A percentile compares a stretch with the other conserved stretches of the same genome.
Conservation (phyloP, 1,140 invertebrate species). For the Pissodes strobi region DNA sequence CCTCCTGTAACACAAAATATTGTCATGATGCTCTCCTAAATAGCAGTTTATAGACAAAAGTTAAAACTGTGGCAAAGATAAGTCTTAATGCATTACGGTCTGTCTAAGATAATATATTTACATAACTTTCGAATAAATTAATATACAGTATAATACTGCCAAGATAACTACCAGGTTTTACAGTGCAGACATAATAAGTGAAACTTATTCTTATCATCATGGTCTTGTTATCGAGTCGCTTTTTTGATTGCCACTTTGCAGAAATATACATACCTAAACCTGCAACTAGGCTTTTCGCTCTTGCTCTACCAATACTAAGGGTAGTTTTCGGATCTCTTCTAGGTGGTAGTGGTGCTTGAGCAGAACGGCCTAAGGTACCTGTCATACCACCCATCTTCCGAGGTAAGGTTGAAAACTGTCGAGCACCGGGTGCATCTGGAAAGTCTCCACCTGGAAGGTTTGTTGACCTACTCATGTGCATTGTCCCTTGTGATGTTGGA, state of each 20-base stretch:
- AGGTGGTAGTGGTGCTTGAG: slow-evolving; percentile 79
- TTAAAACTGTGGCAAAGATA: not conserved
- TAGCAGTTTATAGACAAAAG: not conserved
- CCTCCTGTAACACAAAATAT: slow-evolving; percentile 53
- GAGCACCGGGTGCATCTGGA: slow-evolving; percentile 54
- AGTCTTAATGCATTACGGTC: no score
- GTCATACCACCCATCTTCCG: slow-evolving; percentile 64
- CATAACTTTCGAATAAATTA: no score
- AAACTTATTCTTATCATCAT: no score
- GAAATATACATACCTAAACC: slow-evolving; percentile 73
- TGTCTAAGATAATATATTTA: no score
- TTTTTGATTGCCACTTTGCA: no score
- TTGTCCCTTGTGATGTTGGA: slow-evolving; percentile 48
- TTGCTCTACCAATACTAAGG: slow-evolving; percentile 84
- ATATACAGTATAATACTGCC: no score
- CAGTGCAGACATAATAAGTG: no score
- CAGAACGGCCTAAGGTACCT: slow-evolving; percentile 65
- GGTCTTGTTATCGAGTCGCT: no score
- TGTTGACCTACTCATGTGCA: slow-evolving; percentile 68
- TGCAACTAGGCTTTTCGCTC: slow-evolving; percentile 88
- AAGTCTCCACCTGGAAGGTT: slow-evolving; percentile 59
- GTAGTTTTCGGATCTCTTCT: slow-evolving; percentile 92
- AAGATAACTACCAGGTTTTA: no score
- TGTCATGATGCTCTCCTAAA: not conserved
- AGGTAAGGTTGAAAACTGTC: slow-evolving; percentile 76